Evolutionary conservation across 2,113 vertebrate species (phyloP), one percentile per base, ranked within the genome.

Genomic region (Myotis brandtii): DNA sequence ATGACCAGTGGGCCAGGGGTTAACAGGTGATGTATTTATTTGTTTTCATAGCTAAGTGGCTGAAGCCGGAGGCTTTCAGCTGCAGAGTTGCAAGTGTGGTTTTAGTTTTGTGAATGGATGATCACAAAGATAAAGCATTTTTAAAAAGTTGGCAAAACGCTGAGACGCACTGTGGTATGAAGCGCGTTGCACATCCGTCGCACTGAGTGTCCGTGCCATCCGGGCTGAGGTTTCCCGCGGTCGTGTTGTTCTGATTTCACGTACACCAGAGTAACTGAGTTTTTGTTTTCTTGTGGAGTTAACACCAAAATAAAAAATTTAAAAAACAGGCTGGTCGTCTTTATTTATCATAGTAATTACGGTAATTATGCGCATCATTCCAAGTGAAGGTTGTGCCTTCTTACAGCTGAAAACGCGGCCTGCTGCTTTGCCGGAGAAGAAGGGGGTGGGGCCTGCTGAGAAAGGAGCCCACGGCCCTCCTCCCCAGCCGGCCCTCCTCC

Each of bases 211-310:
- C 98, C 91, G 98, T 98, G 98, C 98, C 98, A 98, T 98, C 98
- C 98, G 98, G 98, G 98, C 98, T 98, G 98, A 98, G 98, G 98
- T 98, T 98, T 94, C 97, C 98, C 97, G 98, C 99, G 99, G 99
- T 98, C 98, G 98, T 99, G 99, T 99, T 98, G 99, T 99, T 99
- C 99, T 99, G 98, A 99, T 99, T 99, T 99, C 99, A 99, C 99
- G 98, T 99, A 99, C 99, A 99, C 99, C 99, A 98, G 98, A 99
- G 98, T 99, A 99, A 99, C 99, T 99, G 98, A 99, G 99, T 99
- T 99, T 99, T 99, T 99, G 99, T 99, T 99, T 99, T 99, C 99
- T 99, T 99, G 99, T 99, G 99, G 99, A 99, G 99, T 99, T 99
- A 99, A 99, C 99, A 99, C 99, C 99, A 97, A 99, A 99, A 99